These are phyloP conservation scores for Euleptes europaea DNA, from an alignment of 2,113 vertebrate species.

Conservation along the genomic window DNA sequence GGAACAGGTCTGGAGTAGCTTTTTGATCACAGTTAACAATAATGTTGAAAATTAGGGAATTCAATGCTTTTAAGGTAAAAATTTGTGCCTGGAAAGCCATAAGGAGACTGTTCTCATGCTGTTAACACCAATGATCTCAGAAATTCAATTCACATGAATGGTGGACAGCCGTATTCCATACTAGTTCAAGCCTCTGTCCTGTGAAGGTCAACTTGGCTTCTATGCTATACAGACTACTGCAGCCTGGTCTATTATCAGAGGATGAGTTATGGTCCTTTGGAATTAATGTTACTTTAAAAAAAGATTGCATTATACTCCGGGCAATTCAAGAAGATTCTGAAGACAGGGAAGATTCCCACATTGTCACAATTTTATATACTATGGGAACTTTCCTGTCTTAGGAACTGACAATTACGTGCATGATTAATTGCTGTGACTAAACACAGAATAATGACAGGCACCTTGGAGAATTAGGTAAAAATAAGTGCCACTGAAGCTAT, in stretches of 20 bases:
- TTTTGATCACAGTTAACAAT: neutral
- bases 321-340: neutral
- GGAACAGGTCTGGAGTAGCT: neutral
- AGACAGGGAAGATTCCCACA: neutral
- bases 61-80: neutral
- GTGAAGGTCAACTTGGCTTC: neutral
- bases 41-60: neutral
- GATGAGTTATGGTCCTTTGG: neutral
- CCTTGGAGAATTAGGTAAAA: rapidly evolving
- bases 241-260: neutral
- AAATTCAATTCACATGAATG: neutral
- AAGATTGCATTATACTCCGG: neutral
- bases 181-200: neutral
- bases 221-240: neutral
- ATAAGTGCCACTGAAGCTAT: neutral
- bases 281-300: neutral
- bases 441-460: neutral
- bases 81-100: neutral
- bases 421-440: neutral
- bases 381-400: neutral
- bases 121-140: neutral
- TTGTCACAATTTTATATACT: neutral
- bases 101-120: neutral
- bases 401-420: neutral
- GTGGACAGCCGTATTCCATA: neutral